phyloP scores from a whole-genome alignment of 53 echinoderm and acorn worm genomes.

The Henricia sp. region DNA sequence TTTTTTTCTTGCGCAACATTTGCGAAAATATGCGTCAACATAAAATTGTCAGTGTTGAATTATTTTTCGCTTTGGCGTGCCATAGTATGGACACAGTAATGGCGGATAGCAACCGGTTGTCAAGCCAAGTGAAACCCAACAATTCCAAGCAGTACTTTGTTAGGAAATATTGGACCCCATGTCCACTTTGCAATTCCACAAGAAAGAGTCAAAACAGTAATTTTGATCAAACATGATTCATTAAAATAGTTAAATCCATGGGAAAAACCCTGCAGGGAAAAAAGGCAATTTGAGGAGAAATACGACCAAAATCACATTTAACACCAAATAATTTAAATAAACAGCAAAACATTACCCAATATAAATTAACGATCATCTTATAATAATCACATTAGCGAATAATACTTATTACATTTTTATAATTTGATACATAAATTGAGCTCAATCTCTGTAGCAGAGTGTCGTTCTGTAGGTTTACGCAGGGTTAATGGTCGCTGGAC shows the following conservation, averaged over 20 bases:
- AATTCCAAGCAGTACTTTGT: too few species aligned
- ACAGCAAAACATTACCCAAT: constrained; percentile 40
- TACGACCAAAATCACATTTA: constrained; percentile 1
- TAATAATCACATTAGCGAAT: constrained; percentile 8
- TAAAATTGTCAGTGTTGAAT: too few species aligned
- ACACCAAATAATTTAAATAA: constrained; percentile 58
- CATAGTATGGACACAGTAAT: too few species aligned
- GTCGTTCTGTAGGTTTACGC: not conserved
- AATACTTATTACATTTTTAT: constrained; percentile 30
- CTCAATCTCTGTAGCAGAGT: not conserved
- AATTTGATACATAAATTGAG: constrained; percentile 23
- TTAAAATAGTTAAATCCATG: not conserved
- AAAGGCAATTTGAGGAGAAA: constrained; percentile 8
- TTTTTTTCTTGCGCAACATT: too few species aligned
- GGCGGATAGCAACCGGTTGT: too few species aligned
- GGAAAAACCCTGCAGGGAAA: constrained; percentile 3
- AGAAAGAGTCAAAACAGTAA: not conserved
- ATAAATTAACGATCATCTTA: constrained; percentile 50
- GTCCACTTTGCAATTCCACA: not conserved
- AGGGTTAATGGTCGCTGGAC: constrained; percentile 1
- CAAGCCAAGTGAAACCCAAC: too few species aligned
- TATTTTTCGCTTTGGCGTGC: too few species aligned
- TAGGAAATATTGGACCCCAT: not conserved
- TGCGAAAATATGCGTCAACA: too few species aligned
- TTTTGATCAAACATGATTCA: too few species aligned